Evolutionary conservation across 2,113 vertebrate genomes (phyloP).

Genomic region (Sminthopsis crassicaudata): DNA sequence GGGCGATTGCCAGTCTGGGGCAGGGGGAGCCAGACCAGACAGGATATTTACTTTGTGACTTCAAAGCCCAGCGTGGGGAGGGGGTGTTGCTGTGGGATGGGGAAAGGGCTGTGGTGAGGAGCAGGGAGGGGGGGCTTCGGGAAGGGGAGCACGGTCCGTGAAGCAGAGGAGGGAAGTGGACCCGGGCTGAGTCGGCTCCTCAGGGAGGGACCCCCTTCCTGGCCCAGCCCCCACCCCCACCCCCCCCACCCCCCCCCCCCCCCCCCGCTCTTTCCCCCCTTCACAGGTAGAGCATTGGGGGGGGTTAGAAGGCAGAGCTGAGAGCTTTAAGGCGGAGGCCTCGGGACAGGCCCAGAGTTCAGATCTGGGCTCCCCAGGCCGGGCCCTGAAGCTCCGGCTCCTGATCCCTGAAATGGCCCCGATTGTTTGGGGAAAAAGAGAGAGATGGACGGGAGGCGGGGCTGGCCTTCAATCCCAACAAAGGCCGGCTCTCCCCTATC

Average conservation of each 20-base stretch:
- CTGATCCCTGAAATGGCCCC: too few species aligned
- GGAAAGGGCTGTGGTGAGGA: not conserved
- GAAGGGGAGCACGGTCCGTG: not conserved
- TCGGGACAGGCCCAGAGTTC: too few species aligned
- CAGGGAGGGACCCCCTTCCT: too few species aligned
- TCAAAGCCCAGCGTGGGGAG: not conserved
- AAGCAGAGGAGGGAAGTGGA: not conserved
- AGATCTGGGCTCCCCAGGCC: too few species aligned
- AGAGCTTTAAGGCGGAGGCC: too few species aligned
- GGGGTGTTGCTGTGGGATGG: not conserved
- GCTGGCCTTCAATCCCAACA: too few species aligned
- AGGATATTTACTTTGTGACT: not conserved
- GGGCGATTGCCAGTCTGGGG: not conserved
- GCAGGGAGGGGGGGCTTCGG: not conserved
- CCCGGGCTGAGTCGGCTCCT: not conserved
- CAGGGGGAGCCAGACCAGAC: not conserved
- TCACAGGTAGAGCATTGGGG: too few species aligned
- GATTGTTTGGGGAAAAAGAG: not conserved
- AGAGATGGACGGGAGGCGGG: not conserved
- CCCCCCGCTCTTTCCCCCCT: too few species aligned
- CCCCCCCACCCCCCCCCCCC: too few species aligned
- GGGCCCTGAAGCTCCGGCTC: too few species aligned
- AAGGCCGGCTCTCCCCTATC: not conserved
- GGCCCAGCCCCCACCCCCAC: too few species aligned
- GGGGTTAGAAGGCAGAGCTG: too few species aligned